Evolutionary conservation across 2,113 vertebrate species (phyloP).

Genomic region (Pycnonotus jocosus): DNA sequence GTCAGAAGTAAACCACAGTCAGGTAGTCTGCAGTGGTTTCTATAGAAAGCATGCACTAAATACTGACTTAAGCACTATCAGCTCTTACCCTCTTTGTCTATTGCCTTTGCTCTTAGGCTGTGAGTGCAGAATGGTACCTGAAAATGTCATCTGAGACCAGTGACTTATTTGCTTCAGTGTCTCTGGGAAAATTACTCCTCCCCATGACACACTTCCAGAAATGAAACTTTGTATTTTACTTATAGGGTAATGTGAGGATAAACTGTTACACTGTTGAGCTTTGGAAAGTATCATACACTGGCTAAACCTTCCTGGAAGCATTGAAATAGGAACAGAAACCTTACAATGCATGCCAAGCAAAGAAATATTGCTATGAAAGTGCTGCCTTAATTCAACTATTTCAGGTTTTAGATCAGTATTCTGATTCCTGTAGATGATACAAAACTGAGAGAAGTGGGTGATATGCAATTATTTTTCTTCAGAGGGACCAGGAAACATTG

Average conservation of each 20-base stretch:
- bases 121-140: background rate
- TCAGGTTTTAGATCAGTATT: background rate
- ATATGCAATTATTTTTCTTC: background rate
- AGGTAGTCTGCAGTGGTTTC: background rate
- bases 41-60: background rate
- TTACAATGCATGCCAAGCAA: background rate
- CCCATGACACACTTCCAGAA: background rate
- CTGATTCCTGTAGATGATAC: background rate
- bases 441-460: background rate
- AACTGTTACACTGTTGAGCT: accelerated
- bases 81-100: background rate
- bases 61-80: background rate
- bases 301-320: background rate
- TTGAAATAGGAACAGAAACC: background rate
- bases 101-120: background rate
- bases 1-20: background rate
- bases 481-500: background rate
- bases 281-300: background rate
- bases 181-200: background rate
- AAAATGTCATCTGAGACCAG: background rate
- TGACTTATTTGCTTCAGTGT: background rate
- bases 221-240: background rate
- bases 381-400: background rate
- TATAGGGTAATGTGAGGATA: background rate
- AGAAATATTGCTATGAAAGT: background rate